Evolutionary conservation across 2,888 invertebrate genomes (phyloP).

Genomic region (Folsomia candida): DNA sequence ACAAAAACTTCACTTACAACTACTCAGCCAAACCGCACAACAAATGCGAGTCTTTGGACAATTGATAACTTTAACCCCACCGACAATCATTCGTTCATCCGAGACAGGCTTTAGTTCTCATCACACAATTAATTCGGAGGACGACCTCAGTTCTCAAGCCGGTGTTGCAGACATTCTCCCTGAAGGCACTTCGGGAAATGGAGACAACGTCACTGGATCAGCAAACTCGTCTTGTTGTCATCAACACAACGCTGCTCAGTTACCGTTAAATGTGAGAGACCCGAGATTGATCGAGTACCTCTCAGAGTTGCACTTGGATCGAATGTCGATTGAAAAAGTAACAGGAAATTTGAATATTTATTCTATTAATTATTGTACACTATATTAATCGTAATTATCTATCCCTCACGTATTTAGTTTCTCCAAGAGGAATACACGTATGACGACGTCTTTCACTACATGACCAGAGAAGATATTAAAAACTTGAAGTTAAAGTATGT

Average conservation of each 20-base stretch:
- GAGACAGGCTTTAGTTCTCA: slow-evolving; percentile 49
- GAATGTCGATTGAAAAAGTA: slow-evolving; percentile 65
- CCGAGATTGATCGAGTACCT: slow-evolving; percentile 71
- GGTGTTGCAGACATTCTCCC: slow-evolving; percentile 39
- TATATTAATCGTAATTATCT: neutral
- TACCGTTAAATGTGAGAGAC: slow-evolving; percentile 54
- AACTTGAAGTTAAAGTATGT: slow-evolving; percentile 72
- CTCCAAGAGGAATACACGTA: slow-evolving; percentile 73
- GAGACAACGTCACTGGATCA: slow-evolving; percentile 35
- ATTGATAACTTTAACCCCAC: slow-evolving; percentile 40
- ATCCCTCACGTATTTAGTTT: too few relatives aligned
- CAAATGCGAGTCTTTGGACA: slow-evolving; percentile 51
- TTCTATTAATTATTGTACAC: neutral
- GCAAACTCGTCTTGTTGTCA: slow-evolving; percentile 25
- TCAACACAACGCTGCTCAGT: slow-evolving; percentile 24
- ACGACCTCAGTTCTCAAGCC: slow-evolving; percentile 43
- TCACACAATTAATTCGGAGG: slow-evolving; percentile 48
- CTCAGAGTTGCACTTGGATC: slow-evolving; percentile 66
- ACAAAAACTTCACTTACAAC: slow-evolving; percentile 64
- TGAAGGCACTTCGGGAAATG: slow-evolving; percentile 21
- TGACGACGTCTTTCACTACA: slow-evolving; percentile 73
- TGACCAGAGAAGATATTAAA: slow-evolving; percentile 78
- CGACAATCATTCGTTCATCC: slow-evolving; percentile 44
- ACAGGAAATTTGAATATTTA: slow-evolving; percentile 19
- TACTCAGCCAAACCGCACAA: slow-evolving; percentile 59